A percentile compares a stretch with the other conserved stretches of the same genome.
These are phyloP conservation scores for Watersipora subatra DNA, from an alignment of 1,140 invertebrate species.

Conservation along the genomic window DNA sequence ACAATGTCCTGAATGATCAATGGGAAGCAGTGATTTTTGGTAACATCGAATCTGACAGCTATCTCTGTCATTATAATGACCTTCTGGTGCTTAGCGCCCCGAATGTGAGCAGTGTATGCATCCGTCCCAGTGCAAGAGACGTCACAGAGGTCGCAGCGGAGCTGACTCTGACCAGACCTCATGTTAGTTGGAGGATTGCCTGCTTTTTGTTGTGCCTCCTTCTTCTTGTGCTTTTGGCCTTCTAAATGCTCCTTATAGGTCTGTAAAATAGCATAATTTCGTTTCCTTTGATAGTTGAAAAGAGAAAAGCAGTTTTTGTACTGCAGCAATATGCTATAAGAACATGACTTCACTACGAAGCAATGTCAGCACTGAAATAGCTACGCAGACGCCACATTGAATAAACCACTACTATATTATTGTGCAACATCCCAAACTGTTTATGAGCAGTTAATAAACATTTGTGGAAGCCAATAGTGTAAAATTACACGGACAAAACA, in stretches of 20 bases:
- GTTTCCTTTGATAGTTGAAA: constrained; percentile 6
- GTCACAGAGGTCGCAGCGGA: constrained; percentile 66
- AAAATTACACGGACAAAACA: too few species aligned
- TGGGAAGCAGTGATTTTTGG: too few species aligned
- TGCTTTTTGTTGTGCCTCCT: constrained; percentile 75
- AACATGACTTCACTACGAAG: neutral
- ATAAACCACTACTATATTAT: too few species aligned
- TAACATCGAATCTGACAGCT: too few species aligned
- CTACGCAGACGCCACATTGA: too few species aligned
- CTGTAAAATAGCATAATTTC: constrained; percentile 37
- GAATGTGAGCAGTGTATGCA: constrained; percentile 92
- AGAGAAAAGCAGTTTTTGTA: neutral
- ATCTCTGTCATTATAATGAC: too few species aligned
- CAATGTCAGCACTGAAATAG: neutral
- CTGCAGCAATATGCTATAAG: neutral
- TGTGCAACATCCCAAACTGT: too few species aligned
- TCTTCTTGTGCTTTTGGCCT: constrained; percentile 97
- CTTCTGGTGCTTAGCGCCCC: constrained; percentile 94
- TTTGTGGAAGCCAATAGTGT: too few species aligned
- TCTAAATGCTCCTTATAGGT: constrained; percentile 94
- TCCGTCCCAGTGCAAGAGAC: constrained; percentile 94
- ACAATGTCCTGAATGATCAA: too few species aligned
- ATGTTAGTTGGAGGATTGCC: constrained; percentile 37
- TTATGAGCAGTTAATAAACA: too few species aligned
- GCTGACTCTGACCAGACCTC: constrained; percentile 28